Conservation (phyloP, 2,888 invertebrate genomes). For the Hirudinaria manillensis region DNA sequence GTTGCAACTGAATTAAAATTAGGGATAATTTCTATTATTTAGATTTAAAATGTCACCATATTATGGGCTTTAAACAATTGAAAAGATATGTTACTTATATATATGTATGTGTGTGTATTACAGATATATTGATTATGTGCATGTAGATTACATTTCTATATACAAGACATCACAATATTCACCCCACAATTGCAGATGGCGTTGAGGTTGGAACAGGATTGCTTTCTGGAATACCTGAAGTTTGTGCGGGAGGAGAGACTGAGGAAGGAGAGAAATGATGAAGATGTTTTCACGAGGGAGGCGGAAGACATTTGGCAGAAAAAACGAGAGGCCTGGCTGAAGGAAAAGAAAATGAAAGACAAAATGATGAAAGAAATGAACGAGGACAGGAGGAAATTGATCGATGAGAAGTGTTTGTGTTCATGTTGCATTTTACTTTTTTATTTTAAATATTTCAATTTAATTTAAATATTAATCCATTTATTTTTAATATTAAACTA, state of each 20-base stretch:
- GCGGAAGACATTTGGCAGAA: conserved; percentile 53
- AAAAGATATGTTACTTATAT: too few relatives aligned
- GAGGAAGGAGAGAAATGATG: conserved; percentile 48
- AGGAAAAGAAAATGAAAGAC: conserved; percentile 49
- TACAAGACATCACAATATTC: too few relatives aligned
- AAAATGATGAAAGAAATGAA: conserved; percentile 50
- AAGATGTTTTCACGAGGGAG: conserved; percentile 48
- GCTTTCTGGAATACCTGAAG: conserved; percentile 49
- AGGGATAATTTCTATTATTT: too few relatives aligned
- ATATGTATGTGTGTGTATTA: too few relatives aligned
- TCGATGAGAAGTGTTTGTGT: conserved; percentile 50
- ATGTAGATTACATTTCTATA: too few relatives aligned
- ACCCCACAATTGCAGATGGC: conserved; percentile 44
- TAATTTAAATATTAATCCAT: neutral
- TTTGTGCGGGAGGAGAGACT: conserved; percentile 49
- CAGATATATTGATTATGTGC: too few relatives aligned
- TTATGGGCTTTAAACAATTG: too few relatives aligned
- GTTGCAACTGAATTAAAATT: too few relatives aligned
- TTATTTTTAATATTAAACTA: neutral
- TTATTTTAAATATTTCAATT: neutral
- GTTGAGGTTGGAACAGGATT: conserved; percentile 49
- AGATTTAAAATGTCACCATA: too few relatives aligned
- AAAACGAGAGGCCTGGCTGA: conserved; percentile 48
- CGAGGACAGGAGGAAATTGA: conserved; percentile 45
- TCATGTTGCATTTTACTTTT: neutral